Evolutionary conservation across 1,140 invertebrate species (phyloP), one percentile per base, ranked within the genome.

Genomic region (Rhyzopertha dominica): DNA sequence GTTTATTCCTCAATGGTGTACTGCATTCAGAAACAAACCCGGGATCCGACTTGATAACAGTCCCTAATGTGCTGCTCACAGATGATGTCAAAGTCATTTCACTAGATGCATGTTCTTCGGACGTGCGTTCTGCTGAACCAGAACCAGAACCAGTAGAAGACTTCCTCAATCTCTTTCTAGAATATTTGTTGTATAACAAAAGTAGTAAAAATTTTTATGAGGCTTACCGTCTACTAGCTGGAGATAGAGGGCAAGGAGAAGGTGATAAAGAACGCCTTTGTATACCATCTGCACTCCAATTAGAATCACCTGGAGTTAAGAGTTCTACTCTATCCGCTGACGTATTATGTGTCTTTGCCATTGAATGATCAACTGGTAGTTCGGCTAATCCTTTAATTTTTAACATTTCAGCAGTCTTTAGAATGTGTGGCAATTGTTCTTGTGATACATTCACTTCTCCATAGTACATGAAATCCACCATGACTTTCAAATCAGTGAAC

Each of bases 381-480:
- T 92, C 87, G 30, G 87, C 85, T 14, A 92, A 70, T 17, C 88
- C 79, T 77, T 91, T 87, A 25, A 93, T 87, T 70, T 90, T 88
- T 28, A 93, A 74, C 58, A 84, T 85, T 67, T 89, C 87, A 7
- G 89, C 89, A 18, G 87, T 90, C 76, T 89, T 87, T 40, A 93
- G 74, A 52, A 93, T 84, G 56, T 86, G 80, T 47, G 85, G 84
- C 48, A 93, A 70, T 62, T 91, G 85, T 56, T 91, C 87, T 60
- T 91, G 85, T 8, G 84, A 85, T 12, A 93, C 87, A 69, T 92
- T 91, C 1, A 92, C 87, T 75, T 92, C 87, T 1, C 90, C 90
- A 62, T 87, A 87, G 64, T 93, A 93, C 83, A 93, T 92, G 63
- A 92, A 94, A 56, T 91, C 86, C 3, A 94, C 84, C 74, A 94